Percentiles rank a stretch among this genome's conserved stretches.
phyloP scores from a whole-genome alignment of 2,113 vertebrate genomes.

The Chaetorhynchus papuensis region DNA sequence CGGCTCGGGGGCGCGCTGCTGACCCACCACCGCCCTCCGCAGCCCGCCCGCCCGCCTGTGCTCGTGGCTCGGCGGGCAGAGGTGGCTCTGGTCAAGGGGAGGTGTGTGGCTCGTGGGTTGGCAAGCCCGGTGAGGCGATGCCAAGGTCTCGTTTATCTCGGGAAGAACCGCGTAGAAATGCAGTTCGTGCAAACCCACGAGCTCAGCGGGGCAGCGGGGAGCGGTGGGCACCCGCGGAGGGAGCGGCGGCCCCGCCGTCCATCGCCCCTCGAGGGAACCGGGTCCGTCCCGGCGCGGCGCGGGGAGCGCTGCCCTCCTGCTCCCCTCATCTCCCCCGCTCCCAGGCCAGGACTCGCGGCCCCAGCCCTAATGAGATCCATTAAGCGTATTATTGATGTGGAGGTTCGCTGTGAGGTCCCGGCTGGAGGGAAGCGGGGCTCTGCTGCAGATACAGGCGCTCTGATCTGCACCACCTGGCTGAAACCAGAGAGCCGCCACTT shows the following conservation, averaged over 20 bases:
- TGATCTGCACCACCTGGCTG: slow-evolving; percentile 72
- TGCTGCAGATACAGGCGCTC: slow-evolving; percentile 46
- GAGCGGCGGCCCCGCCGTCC: not conserved
- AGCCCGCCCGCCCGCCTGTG: not conserved
- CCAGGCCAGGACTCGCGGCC: not conserved
- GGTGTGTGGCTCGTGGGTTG: too few relatives aligned
- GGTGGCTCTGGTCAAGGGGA: too few relatives aligned
- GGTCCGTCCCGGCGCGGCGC: not conserved
- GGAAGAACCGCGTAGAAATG: accelerated
- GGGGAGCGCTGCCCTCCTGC: not conserved
- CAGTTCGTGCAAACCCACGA: not conserved
- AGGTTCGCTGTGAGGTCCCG: slow-evolving; percentile 64
- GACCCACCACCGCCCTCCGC: not conserved
- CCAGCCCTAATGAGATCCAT: slow-evolving; percentile 60
- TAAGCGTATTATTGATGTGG: slow-evolving; percentile 63
- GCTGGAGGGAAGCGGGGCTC: slow-evolving; percentile 40
- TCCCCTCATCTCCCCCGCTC: not conserved
- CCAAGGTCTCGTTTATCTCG: not conserved
- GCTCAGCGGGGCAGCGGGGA: not conserved
- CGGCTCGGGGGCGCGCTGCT: not conserved
- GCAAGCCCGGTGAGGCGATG: not conserved
- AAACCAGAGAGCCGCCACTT: slow-evolving; percentile 65
- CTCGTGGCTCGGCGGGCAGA: not conserved
- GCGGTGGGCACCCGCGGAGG: not conserved
- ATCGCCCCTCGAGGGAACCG: not conserved